phyloP scores from a whole-genome alignment of 2,113 vertebrate species.

The Indicator indicator region DNA sequence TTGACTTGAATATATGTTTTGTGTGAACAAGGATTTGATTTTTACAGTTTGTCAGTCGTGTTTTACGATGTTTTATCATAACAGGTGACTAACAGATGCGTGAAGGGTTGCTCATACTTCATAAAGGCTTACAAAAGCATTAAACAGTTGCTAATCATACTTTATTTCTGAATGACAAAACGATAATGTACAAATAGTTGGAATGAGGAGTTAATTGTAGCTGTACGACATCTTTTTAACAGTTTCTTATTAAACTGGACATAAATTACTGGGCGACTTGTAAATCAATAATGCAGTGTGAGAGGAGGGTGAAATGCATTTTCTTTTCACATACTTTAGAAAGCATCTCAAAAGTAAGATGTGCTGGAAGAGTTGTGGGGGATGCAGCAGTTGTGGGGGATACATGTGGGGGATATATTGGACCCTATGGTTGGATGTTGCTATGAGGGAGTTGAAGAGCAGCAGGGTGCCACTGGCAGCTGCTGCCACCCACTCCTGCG shows the following conservation, averaged over 20 bases:
- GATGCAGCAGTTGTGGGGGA: too few species aligned
- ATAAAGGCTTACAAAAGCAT: neutral
- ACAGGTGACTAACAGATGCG: neutral
- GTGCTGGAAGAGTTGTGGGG: neutral
- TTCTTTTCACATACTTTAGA: neutral
- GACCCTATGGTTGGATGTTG: neutral
- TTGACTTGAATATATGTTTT: neutral
- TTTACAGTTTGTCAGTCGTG: neutral
- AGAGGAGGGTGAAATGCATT: neutral
- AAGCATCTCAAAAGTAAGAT: neutral
- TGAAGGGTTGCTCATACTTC: neutral
- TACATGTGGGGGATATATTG: too few species aligned
- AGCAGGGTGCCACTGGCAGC: neutral
- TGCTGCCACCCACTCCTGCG: rapidly evolving
- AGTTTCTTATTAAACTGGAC: neutral
- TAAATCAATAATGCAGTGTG: neutral
- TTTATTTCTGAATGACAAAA: neutral
- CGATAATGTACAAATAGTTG: neutral
- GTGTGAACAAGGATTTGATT: neutral
- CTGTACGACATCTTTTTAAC: neutral
- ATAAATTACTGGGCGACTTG: neutral
- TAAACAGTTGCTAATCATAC: neutral
- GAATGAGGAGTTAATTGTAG: neutral
- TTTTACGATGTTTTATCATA: neutral
- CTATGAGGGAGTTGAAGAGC: neutral